Base-by-base conservation (phyloP, 2,888 invertebrate species). In the Parnassius mnemosyne region DNA sequence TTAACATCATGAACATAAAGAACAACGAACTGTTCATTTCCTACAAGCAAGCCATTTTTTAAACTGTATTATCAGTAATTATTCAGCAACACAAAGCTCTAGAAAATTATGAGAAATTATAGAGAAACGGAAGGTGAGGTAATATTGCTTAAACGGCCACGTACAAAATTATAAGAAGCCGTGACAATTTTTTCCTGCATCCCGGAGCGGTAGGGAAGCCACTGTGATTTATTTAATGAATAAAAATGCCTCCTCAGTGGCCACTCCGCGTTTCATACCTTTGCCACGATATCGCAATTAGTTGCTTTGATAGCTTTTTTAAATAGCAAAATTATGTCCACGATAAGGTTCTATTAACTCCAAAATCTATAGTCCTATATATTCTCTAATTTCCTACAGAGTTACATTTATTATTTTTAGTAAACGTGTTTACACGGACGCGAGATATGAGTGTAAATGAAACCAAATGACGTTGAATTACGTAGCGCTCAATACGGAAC, bases 221-320 rank as follows among this genome's bases (percentile, higher is more conserved):
- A 50, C 66, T 43, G 80, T 89, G 89, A 90, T 89, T 90, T 89
- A 89, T 90, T 78, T 91, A 89, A 91, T 91, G 91, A 90, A 88
- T 90, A 91, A 90, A 90, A 89, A 91, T 90, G 89, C 82, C 83
- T 76, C 72, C 76, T 72, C 75, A 70, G 71, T 60, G 56, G 73
- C 75, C 71, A 68, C 68, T 66, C 66, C 64, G 69, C 65, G 58
- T 60, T 59, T 65, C 69, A 76, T 77, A 79, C 80, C 82, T 85
- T 84, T 78, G 74, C 80, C 76, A 78, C 80, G 83, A 86, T 84
- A 80, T 77, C 82, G 82, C 84, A 88, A 90, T 90, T 90, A 89
- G 84, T 81, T 70, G 71, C 71, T 70, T 78, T 84, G 79, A 86
- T 84, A 79, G 83, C 79, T 75, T 81, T 80, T 72, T 81, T 81